Evolutionary conservation across 2,888 invertebrate species (phyloP), one percentile per base, ranked within the genome.

Genomic region (Diaprepes abbreviatus): DNA sequence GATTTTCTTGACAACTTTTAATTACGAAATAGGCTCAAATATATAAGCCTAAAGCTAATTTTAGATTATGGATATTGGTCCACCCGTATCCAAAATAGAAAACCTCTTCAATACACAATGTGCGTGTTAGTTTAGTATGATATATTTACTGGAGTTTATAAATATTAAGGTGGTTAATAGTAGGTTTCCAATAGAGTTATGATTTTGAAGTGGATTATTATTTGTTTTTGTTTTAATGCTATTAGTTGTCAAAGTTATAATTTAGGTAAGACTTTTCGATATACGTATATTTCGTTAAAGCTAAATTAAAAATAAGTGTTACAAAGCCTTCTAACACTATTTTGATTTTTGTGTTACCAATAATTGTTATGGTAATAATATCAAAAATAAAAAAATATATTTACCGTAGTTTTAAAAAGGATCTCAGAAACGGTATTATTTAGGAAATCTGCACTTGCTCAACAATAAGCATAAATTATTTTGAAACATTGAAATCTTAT

Each of bases 231-330:
- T 14, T 58, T 6, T 36, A 9, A 3, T 16, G 17, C 7, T 40
- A 17, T 16, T 24, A 48, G 28, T 2, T 45, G 57, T 10, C 24
- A 59, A 17, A 19, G 3, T 35, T 59, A 45, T 40, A 71, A 67
- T 54, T 58, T 67, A 28, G 66, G 66, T 59, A 57, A 66, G 66
- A 43, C 43, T 40, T 24, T 24, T 24, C n/a, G 43, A 17, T 43
- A 14, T 33, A 33, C 16, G n/a, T n/a, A n/a, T n/a, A n/a, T n/a
- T n/a, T n/a, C n/a, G n/a, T n/a, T n/a, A n/a, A n/a, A n/a, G n/a
- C n/a, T n/a, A n/a, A n/a, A n/a, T n/a, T n/a, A n/a, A n/a, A n/a
- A n/a, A n/a, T n/a, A n/a, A n/a, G n/a, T n/a, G n/a, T n/a, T n/a
- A n/a, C n/a, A n/a, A n/a, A n/a, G n/a, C n/a, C n/a, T n/a, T n/a